A percentile compares a stretch with the other conserved stretches of the same genome.
Conservation (phyloP, 2,113 vertebrate species). For the human region GRCh38 chr14:36174501-36175000, state of each 20-base stretch:
- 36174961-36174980: background rate
- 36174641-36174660: background rate
- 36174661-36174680: background rate
- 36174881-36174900: background rate
- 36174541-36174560: background rate
- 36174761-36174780: background rate
- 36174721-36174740: background rate
- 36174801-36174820: background rate
- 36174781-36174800: background rate
- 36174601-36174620: conserved; percentile 13
- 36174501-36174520: background rate
- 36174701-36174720: background rate
- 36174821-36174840: background rate
- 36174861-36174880: background rate
- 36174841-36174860: background rate
- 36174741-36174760: background rate
- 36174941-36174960: background rate
- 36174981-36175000: background rate
- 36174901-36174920: background rate
- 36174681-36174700: conserved; percentile 5
- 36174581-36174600: background rate
- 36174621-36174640: background rate
- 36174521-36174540: background rate
- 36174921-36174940: background rate
- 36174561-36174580: background rate